A percentile compares a stretch with the other conserved stretches of the same genome.
Conservation (phyloP, 2,797 vertebrate species). For the Kryptolebias ocellatus region DNA sequence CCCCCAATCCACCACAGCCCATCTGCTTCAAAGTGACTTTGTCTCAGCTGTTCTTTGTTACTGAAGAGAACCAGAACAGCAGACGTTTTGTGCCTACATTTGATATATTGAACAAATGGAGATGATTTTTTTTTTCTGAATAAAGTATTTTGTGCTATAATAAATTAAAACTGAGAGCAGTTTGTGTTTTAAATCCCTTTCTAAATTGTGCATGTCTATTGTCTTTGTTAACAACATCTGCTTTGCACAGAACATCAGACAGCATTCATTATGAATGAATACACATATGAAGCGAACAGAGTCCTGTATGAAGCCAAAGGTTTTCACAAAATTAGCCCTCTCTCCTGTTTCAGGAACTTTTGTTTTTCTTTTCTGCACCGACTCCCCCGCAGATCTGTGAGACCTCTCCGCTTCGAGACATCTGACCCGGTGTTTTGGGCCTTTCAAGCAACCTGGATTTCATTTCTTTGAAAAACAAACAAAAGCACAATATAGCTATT, state of each 20-base stretch:
- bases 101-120: no score
- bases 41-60: no score
- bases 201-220: neutral
- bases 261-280: constrained; percentile 60
- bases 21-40: no score
- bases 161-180: neutral
- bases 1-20: no score
- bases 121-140: neutral
- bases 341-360: constrained; percentile 43
- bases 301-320: constrained; percentile 30
- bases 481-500: constrained; percentile 46
- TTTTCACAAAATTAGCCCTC: constrained; percentile 47
- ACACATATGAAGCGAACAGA: constrained; percentile 36
- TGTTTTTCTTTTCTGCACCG: constrained; percentile 57
- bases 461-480: constrained; percentile 68
- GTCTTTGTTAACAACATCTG: constrained; percentile 8
- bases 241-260: constrained; percentile 40
- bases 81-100: no score
- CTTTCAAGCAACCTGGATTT: constrained; percentile 47
- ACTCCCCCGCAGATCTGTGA: constrained; percentile 24
- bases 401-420: constrained; percentile 39
- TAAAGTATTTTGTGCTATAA: constrained; percentile 1
- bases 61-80: no score
- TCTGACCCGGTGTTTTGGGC: constrained; percentile 55
- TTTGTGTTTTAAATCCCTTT: neutral